Percentiles rank a stretch among this genome's conserved stretches.
Evolutionary conservation across 2,888 invertebrate species (phyloP).

Genomic region (Tenthredo mesomela): DNA sequence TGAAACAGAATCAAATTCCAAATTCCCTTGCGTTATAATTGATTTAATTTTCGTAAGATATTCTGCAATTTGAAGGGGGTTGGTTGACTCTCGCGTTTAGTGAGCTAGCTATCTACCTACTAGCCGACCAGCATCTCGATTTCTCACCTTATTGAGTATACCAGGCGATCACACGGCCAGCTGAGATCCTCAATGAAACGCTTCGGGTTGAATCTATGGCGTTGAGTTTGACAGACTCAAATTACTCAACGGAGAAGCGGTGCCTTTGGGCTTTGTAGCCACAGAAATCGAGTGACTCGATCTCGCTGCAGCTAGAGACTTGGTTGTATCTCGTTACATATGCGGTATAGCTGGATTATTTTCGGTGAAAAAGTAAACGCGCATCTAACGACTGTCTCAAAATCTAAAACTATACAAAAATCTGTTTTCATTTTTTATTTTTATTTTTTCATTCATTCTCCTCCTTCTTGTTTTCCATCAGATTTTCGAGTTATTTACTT

Average conservation of each 20-base stretch:
- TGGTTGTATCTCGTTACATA: constrained; percentile 22
- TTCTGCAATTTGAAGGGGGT: background rate
- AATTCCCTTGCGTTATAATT: background rate
- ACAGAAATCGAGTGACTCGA: constrained; percentile 33
- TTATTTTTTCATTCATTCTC: too few relatives aligned
- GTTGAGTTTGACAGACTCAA: constrained; percentile 39
- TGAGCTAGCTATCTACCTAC: background rate
- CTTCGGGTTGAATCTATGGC: constrained; percentile 22
- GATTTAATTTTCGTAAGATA: background rate
- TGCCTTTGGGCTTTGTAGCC: constrained; percentile 38
- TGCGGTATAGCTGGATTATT: constrained; percentile 4
- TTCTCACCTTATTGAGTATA: constrained; percentile 18
- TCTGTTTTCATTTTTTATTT: background rate
- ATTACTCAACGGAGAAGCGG: constrained; percentile 40
- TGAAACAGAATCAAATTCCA: background rate
- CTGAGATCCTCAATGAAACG: constrained; percentile 34
- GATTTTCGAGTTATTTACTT: background rate
- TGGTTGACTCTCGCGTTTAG: background rate
- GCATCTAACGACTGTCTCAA: background rate
- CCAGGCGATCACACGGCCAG: background rate
- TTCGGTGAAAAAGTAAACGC: background rate
- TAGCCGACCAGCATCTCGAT: constrained; percentile 3
- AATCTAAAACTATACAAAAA: constrained; percentile 3
- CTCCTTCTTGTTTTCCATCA: background rate
- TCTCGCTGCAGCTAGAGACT: constrained; percentile 19